Base-by-base conservation (phyloP, 2,888 invertebrate genomes). In the Caenorhabditis zanzibari region DNA sequence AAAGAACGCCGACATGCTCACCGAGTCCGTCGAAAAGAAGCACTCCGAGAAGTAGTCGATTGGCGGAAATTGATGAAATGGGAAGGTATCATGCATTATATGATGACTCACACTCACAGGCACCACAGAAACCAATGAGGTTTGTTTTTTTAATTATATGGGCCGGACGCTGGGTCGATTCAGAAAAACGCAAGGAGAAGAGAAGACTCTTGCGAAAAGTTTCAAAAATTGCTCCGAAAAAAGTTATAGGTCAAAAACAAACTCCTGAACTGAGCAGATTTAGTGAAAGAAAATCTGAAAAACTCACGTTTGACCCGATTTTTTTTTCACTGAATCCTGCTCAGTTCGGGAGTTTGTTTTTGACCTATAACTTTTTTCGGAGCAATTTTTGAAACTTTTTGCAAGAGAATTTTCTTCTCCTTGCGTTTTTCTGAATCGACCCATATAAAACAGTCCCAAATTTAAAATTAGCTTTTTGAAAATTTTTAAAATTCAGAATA, bases 41-140 rank as follows among this genome's bases (percentile, higher is more conserved):
- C 26, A 77, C 79, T 4, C 83, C 81, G 26, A 75, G 81, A 35
- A 77, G 82, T 64, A 76, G 86, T 49, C 58, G 81, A 19, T 68
- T 90, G 47, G 90, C 90, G 1, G 88, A 89, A 63, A 85, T 90
- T 69, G 90, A 90, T 82, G 85, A 88, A 59, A 76, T 89, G 73
- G 90, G 90, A 14, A 77, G 89, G 52, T 90, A 90, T 75, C 85
- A 81, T 52, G 85, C 89, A 10, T 75, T 90, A 6, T 90, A 88
- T 79, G 88, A 89, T 72, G 82, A 85, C 56, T 74, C 85, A 24
- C 82, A 81, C 59, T 59, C 75, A 6, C 71, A 79, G 22, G 44
- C 73, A 6, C 75, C 63, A 19, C 71, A 81, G 19, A 81, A 74
- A n/a, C 84, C 84, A n/a, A 59, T 54, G 26, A 66, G 81, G 84